A percentile compares a stretch with the other conserved stretches of the same genome.
Conservation (phyloP, 2,888 invertebrate species). For the Dinocampus coccinellae region DNA sequence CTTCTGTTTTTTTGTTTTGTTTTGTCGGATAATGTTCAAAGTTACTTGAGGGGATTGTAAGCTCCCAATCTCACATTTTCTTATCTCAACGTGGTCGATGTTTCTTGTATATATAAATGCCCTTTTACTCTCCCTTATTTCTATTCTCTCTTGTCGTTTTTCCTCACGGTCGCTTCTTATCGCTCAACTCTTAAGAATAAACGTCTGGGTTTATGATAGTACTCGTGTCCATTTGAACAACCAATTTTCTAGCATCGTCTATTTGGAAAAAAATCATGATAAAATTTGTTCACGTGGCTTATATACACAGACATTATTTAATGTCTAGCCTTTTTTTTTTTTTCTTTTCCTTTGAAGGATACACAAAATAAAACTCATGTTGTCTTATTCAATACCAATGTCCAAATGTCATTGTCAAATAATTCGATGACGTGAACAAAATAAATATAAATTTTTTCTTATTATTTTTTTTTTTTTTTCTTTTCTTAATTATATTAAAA, state of each 20-base stretch:
- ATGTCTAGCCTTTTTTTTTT: no score
- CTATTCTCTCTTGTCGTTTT: conserved; percentile 18
- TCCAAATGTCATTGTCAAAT: no score
- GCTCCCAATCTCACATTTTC: conserved; percentile 8
- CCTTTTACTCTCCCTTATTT: conserved; percentile 13
- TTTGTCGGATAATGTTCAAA: background rate
- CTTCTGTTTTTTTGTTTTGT: conserved; percentile 12
- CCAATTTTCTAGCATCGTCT: background rate
- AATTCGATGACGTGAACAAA: no score
- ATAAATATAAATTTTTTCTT: no score
- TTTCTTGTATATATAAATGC: background rate
- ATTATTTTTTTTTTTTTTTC: no score
- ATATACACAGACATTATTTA: background rate
- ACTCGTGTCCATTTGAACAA: conserved; percentile 9
- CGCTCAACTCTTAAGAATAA: conserved; percentile 16
- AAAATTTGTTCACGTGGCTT: background rate
- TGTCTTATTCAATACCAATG: background rate
- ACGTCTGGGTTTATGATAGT: conserved; percentile 39
- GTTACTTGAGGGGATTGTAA: background rate
- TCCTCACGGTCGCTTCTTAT: conserved; percentile 23
- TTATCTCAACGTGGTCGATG: background rate
- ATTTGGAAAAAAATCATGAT: background rate
- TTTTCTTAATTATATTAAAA: background rate
- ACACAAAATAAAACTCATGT: background rate
- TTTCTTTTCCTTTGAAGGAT: background rate